Conservation (phyloP, 2,113 vertebrate species). For the Megalops atlanticus region DNA sequence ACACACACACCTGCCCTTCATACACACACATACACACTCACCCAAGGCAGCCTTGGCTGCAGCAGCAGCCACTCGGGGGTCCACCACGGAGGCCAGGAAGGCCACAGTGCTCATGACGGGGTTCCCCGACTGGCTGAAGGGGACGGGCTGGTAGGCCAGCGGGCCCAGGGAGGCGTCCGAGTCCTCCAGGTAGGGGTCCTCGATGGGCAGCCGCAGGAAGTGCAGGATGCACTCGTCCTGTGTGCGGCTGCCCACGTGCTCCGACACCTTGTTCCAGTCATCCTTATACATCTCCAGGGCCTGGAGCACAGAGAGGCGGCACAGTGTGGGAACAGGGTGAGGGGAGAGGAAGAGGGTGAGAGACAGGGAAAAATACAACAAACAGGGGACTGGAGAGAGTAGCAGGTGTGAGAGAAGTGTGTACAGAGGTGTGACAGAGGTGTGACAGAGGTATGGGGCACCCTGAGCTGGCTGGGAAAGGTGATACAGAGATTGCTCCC, state of each 20-base stretch:
- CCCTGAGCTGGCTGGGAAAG: not conserved
- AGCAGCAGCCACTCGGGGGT: constrained; percentile 91
- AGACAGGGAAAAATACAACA: too few relatives aligned
- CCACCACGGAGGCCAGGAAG: constrained; percentile 94
- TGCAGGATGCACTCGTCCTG: constrained; percentile 98
- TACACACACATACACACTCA: constrained; percentile 49
- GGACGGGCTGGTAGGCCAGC: constrained; percentile 91
- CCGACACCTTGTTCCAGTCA: constrained; percentile 98
- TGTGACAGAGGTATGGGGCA: too few relatives aligned
- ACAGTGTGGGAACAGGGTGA: not conserved
- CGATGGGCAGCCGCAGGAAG: constrained; percentile 91
- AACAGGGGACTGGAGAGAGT: not conserved
- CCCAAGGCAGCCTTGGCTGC: constrained; percentile 91
- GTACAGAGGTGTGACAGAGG: too few relatives aligned
- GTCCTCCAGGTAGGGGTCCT: constrained; percentile 93
- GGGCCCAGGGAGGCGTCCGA: constrained; percentile 86
- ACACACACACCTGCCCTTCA: too few relatives aligned
- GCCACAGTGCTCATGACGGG: constrained; percentile 98
- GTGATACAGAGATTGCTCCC: not conserved
- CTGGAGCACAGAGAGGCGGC: constrained; percentile 53
- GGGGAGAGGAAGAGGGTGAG: not conserved
- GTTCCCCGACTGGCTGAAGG: constrained; percentile 97
- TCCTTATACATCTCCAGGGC: constrained; percentile 98
- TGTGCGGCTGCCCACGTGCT: constrained; percentile 93
- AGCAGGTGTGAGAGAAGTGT: too few relatives aligned